A percentile compares a stretch with the other conserved stretches of the same genome.
phyloP scores from a whole-genome alignment of 2,888 invertebrate species.

The Plagiodera versicolora region DNA sequence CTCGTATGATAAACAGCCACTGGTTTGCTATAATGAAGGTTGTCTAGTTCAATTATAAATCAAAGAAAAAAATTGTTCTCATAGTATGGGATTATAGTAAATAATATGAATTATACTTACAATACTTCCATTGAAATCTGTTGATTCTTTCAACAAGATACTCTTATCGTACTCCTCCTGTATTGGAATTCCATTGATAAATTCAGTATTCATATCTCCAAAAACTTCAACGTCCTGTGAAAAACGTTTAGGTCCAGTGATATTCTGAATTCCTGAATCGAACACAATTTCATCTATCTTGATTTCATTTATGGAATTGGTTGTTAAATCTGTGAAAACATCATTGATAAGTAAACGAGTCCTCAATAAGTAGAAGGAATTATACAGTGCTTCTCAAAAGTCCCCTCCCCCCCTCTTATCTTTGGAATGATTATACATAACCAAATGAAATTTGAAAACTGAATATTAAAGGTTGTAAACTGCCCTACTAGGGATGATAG shows the following conservation, averaged over 20 bases:
- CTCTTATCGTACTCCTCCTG: constrained; percentile 36
- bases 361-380: too few species aligned
- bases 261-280: constrained; percentile 43
- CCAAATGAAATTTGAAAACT: too few species aligned
- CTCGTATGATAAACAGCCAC: too few species aligned
- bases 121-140: constrained; percentile 34
- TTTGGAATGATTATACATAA: too few species aligned
- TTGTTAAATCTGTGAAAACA: constrained; percentile 39
- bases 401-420: too few species aligned
- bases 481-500: too few species aligned
- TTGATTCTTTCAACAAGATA: constrained; percentile 28
- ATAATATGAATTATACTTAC: constrained; percentile 30
- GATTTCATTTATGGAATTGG: constrained; percentile 44
- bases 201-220: constrained; percentile 38
- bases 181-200: constrained; percentile 40
- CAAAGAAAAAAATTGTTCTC: too few species aligned
- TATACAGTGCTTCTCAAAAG: too few species aligned
- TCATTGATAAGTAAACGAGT: too few species aligned
- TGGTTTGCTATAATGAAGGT: too few species aligned
- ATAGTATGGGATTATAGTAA: background rate
- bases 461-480: too few species aligned
- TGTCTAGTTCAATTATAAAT: too few species aligned
- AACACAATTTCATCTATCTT: constrained; percentile 44
- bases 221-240: constrained; percentile 36
- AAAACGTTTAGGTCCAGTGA: constrained; percentile 45